Conservation (phyloP, 1,140 invertebrate species). For the Solen grandis region DNA sequence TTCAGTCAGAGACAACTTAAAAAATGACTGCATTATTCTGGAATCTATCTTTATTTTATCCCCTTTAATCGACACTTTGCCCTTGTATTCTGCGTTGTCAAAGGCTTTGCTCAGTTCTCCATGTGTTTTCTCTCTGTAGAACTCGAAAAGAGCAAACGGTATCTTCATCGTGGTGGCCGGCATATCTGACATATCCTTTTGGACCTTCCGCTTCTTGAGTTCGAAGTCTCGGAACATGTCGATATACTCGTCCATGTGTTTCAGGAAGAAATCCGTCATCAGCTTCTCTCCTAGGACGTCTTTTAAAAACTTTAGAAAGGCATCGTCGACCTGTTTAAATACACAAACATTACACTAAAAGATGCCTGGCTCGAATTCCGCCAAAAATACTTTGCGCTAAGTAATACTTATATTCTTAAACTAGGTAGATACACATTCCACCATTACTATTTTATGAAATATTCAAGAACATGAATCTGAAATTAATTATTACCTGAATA, state of each 20-base stretch:
- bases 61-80: neutral
- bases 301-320: constrained; percentile 33
- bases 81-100: constrained; percentile 25
- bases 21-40: constrained; percentile 32
- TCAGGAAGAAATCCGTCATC: constrained; percentile 12
- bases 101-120: neutral
- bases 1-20: constrained; percentile 36
- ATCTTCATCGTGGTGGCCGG: constrained; percentile 22
- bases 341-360: too few relatives aligned
- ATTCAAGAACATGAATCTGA: too few relatives aligned
- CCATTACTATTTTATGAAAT: too few relatives aligned
- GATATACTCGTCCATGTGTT: constrained; percentile 33
- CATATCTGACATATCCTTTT: constrained; percentile 28
- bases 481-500: too few relatives aligned
- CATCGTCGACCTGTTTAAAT: constrained; percentile 42
- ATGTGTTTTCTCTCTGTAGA: constrained; percentile 4
- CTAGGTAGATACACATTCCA: too few relatives aligned
- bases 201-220: constrained; percentile 33
- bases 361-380: too few relatives aligned
- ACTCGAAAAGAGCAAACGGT: constrained; percentile 34
- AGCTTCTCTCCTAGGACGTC: constrained; percentile 30
- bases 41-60: constrained; percentile 48
- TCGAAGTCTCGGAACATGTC: constrained; percentile 56
- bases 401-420: too few relatives aligned
- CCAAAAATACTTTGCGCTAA: too few relatives aligned